Base-by-base conservation (phyloP, 1,140 invertebrate species). In the Hyphantria cunea region DNA sequence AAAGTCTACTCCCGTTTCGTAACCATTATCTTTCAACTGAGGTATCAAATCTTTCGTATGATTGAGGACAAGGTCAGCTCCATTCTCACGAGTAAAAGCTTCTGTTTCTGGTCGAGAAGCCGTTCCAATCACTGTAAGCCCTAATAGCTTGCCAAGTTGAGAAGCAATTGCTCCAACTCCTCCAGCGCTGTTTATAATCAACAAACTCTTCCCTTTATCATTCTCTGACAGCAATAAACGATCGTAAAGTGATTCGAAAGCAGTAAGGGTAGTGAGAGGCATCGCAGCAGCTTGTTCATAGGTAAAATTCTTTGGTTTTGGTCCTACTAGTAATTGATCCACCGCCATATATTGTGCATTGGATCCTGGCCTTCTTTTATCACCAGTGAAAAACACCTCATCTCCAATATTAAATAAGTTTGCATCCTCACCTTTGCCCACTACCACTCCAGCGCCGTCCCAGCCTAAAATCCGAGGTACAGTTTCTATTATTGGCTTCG, bases 271-370 rank as follows among this genome's bases (percentile, higher is more conserved):
- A 12, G 82, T 84, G 12, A 88, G 63, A 9, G 87, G 86, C 80
- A 88, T 84, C 3, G 86, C 84, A 15, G 85, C 86, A 13, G 86
- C 84, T 74, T 90, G 66, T 54, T 86, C 86, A 70, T 86, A 90
- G 2, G 78, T 76, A n/a, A 86, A 62, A 15, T 80, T 86, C 50
- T 78, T 84, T 25, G 87, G 87, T 67, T 88, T 90, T 8, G n/a
- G 45, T 9, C 71, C 83, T 4, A 86, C 76, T 45, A 82, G 42
- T 32, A 84, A 62, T 70, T 89, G 80, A 53, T 88, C 64, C 9
- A 86, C 49, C 6, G 84, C 82, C 6, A 86, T 72, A 64, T 86
- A 89, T 65, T 89, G 71, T 14, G 85, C 82, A 69, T 90, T 87
- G 11, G 80, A 72, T 9, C 87, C 87, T 74, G 75, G 86, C 58